Conservation (phyloP, 2,113 vertebrate species). For the Pituophis catenifer region DNA sequence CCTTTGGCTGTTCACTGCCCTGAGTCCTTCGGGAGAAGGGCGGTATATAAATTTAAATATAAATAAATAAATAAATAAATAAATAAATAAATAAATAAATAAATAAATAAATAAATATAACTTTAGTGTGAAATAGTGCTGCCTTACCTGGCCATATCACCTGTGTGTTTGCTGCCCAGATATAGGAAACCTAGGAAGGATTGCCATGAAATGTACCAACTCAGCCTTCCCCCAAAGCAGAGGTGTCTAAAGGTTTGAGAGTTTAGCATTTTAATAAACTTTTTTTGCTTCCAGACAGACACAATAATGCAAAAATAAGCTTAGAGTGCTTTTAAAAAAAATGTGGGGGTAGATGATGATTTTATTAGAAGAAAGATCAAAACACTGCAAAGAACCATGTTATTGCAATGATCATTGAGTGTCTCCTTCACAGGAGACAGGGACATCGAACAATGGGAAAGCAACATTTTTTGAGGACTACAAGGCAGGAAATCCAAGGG, state of each 20-base stretch:
- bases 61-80: too few relatives aligned
- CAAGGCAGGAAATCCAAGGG: neutral
- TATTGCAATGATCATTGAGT: neutral
- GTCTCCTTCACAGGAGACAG: neutral
- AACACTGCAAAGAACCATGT: neutral
- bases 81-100: too few relatives aligned
- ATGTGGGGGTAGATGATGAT: neutral
- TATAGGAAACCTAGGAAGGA: neutral
- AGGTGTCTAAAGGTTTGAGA: neutral
- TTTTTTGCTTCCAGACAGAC: neutral
- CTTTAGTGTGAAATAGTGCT: neutral
- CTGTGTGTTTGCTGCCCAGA: neutral
- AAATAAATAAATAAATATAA: too few relatives aligned
- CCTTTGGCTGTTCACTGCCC: too few relatives aligned
- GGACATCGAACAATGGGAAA: neutral
- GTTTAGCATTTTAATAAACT: neutral
- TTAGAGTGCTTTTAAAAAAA: neutral
- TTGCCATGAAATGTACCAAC: neutral
- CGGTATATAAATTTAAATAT: too few relatives aligned
- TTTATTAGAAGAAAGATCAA: neutral
- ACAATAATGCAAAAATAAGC: neutral
- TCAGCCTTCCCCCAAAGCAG: neutral
- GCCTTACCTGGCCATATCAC: neutral
- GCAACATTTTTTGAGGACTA: neutral
- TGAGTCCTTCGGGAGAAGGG: too few relatives aligned